Base-by-base conservation (phyloP, 2,888 invertebrate genomes). In the Alloplasta piceator region DNA sequence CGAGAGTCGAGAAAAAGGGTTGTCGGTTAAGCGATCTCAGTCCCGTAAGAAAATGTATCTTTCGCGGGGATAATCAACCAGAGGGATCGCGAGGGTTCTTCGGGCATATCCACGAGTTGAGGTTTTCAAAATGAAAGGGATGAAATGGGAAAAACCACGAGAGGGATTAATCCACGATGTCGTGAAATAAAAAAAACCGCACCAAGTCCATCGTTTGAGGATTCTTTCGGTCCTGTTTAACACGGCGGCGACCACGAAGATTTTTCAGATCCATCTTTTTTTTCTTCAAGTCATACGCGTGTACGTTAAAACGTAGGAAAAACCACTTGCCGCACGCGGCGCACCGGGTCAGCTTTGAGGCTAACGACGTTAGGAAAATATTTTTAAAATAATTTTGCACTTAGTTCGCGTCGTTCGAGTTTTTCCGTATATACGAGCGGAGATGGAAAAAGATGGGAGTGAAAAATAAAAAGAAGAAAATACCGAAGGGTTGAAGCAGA, bases 341-440 rank as follows among this genome's bases (percentile, higher is more conserved):
- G 74, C 76, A 83, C 67, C 77, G 87, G 89, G 89, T 90, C 89
- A 89, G 89, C 91, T 90, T 89, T 89, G 89, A 88, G 81, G 86
- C 78, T 91, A 91, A 91, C 87, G 86, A 68, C 88, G 89, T 91
- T 91, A 91, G 88, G 90, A 87, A 84, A 91, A 91, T 91, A 90
- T 91, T 91, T 91, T 90, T 83, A 90, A 91, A 91, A 90, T 89
- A 90, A 91, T 90, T 89, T 90, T 89, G 89, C 90, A 90, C 91
- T 90, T 89, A 90, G 85, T 87, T 88, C 83, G 70, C 78, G 52
- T 63, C 80, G 72, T 67, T 38, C 67, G 63, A 56, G 46, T 66
- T 52, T 26, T 41, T 74, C 38, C 12, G 6, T 36, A 14, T 78
- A 72, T 82, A 80, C 66, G 64, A 77, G 79, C 76, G 77, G 78